A percentile compares a stretch with the other conserved stretches of the same genome.
These are phyloP conservation scores for Agelastica alni DNA, from an alignment of 2,888 invertebrate species.

Conservation along the genomic window DNA sequence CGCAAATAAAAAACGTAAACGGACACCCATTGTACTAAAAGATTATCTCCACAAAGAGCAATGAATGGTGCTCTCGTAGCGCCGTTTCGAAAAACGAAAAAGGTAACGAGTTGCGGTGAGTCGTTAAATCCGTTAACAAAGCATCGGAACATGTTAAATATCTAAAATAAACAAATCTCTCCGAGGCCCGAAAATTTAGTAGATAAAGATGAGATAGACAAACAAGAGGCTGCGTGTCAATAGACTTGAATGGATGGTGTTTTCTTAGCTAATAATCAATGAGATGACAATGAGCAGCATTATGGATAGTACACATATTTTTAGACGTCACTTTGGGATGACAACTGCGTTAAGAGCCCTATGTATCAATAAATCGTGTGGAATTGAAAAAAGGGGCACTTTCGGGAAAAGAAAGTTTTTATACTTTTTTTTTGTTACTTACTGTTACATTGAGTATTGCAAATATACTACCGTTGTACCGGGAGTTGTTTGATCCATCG, in stretches of 20 bases:
- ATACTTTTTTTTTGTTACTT: too few species aligned
- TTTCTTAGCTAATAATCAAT: conserved; percentile 32
- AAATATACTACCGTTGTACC: too few species aligned
- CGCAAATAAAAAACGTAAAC: background rate
- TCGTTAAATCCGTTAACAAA: conserved; percentile 32
- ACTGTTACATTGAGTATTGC: too few species aligned
- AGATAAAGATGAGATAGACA: conserved; percentile 35
- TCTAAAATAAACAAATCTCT: conserved; percentile 29
- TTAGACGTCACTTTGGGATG: conserved; percentile 16
- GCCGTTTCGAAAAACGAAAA: conserved; percentile 7
- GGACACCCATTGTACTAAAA: background rate
- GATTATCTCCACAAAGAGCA: background rate
- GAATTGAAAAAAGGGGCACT: background rate
- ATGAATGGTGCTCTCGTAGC: conserved; percentile 28
- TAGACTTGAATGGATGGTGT: conserved; percentile 27
- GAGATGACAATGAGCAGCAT: conserved; percentile 31
- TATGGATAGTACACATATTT: conserved; percentile 24
- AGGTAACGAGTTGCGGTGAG: conserved; percentile 23
- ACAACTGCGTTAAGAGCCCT: conserved; percentile 14
- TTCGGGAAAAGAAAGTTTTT: too few species aligned
- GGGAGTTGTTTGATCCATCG: too few species aligned
- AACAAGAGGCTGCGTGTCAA: conserved; percentile 33
- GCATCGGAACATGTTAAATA: conserved; percentile 28
- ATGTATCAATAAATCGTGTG: conserved; percentile 1
- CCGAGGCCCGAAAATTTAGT: conserved; percentile 30